phyloP scores from a whole-genome alignment of 2,113 vertebrate species.

The Drymodes brunneopygia region DNA sequence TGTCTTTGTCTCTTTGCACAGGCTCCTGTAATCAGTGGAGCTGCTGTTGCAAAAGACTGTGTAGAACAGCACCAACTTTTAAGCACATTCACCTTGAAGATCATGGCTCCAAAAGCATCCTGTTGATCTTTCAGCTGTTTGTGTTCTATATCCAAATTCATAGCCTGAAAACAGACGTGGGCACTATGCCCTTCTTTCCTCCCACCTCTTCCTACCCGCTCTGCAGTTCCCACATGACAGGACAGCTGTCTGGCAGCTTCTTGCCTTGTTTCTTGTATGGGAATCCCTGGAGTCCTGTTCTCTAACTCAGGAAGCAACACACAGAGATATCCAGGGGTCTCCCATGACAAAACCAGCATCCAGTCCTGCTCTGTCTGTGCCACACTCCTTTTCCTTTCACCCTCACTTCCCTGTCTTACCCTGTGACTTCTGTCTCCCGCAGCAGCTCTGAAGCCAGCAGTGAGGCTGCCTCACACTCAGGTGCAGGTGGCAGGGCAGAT shows the following conservation, averaged over 20 bases:
- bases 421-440: not conserved
- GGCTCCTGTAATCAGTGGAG: not conserved
- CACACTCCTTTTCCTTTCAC: not conserved
- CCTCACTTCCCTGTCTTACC: accelerated
- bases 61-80: not conserved
- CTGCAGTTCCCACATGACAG: not conserved
- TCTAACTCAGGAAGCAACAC: not conserved
- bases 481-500: not conserved
- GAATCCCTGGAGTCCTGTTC: not conserved
- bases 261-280: not conserved
- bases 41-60: not conserved
- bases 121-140: not conserved
- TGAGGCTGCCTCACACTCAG: not conserved
- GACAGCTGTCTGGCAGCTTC: not conserved
- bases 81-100: not conserved
- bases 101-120: not conserved
- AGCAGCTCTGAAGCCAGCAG: not conserved
- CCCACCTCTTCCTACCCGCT: not conserved
- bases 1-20: not conserved
- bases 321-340: not conserved
- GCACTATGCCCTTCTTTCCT: not conserved
- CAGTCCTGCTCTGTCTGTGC: not conserved
- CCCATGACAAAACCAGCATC: not conserved
- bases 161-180: not conserved
- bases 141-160: not conserved